Percentiles rank a stretch among this genome's conserved stretches.
Evolutionary conservation across 1,140 invertebrate species (phyloP).

Genomic region (Agrypnia vestita): DNA sequence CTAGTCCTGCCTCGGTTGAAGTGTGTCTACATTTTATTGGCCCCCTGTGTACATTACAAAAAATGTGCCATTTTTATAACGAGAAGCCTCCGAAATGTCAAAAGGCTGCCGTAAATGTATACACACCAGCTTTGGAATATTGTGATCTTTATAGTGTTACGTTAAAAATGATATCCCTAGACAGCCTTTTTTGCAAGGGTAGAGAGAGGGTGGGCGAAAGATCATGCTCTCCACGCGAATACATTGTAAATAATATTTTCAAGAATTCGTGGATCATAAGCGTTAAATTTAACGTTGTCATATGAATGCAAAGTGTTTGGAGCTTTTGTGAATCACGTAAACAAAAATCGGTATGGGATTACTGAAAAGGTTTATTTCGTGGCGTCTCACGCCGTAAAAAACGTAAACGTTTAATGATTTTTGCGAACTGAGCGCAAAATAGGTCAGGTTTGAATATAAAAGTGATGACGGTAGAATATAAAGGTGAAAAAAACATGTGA

Average conservation of each 20-base stretch:
- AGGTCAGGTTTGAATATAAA: background rate
- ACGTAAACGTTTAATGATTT: background rate
- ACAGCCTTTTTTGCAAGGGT: slow-evolving; percentile 8
- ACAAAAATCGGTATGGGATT: slow-evolving; percentile 35
- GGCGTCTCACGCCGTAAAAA: background rate
- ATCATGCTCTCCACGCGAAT: background rate
- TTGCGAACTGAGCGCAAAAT: background rate
- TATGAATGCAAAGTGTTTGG: slow-evolving; percentile 42
- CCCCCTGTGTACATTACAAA: background rate
- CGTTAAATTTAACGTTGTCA: slow-evolving; percentile 49
- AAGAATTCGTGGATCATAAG: slow-evolving; percentile 36
- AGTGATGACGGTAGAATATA: too few species aligned
- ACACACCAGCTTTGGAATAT: slow-evolving; percentile 7
- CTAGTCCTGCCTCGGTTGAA: too few species aligned
- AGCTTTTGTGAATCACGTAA: slow-evolving; percentile 36
- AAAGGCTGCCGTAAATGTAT: slow-evolving; percentile 21
- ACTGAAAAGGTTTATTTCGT: slow-evolving; percentile 35
- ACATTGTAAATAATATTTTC: slow-evolving; percentile 41
- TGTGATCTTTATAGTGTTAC: slow-evolving; percentile 21
- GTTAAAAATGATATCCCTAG: slow-evolving; percentile 9
- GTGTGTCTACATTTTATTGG: too few species aligned
- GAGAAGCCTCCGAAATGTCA: slow-evolving; percentile 30
- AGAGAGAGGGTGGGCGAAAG: slow-evolving; percentile 4
- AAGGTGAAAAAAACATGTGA: too few species aligned
- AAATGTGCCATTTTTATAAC: slow-evolving; percentile 21